Percentiles rank a stretch among this genome's conserved stretches.
phyloP scores from a whole-genome alignment of 2,113 vertebrate species.

The Sigmodon hispidus region DNA sequence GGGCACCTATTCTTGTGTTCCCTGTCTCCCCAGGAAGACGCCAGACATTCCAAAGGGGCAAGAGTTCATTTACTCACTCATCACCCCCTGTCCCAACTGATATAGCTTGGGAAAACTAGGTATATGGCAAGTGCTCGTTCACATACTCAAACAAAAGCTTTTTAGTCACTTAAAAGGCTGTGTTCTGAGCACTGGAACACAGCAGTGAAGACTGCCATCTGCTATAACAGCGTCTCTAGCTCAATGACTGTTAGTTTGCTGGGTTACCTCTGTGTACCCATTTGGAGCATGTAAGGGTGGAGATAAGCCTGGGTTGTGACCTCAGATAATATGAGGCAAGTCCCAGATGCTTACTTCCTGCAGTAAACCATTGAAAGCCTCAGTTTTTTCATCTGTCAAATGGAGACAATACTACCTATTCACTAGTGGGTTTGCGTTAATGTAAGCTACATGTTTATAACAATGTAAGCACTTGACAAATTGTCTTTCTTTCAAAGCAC shows the following conservation, averaged over 20 bases:
- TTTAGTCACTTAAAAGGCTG: not conserved
- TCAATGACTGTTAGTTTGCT: not conserved
- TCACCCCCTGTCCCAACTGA: not conserved
- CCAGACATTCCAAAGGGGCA: not conserved
- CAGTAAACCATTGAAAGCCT: conserved; percentile 26
- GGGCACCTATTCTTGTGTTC: not conserved
- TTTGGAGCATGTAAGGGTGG: not conserved
- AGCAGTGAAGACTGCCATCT: conserved; percentile 14
- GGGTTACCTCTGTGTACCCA: not conserved
- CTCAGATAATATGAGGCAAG: not conserved
- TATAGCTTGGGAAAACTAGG: not conserved
- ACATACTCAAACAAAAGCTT: not conserved
- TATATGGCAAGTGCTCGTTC: not conserved
- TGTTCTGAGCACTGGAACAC: not conserved
- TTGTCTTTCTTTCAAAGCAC: not conserved
- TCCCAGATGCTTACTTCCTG: not conserved
- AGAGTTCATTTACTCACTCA: not conserved
- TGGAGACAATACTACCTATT: not conserved
- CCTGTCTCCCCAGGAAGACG: conserved; percentile 1
- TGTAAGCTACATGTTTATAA: not conserved
- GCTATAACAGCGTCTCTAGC: not conserved
- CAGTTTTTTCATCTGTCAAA: conserved; percentile 48
- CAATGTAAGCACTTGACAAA: not conserved
- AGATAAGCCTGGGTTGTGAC: not conserved
- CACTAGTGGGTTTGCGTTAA: not conserved